Percentiles rank a stretch among this genome's conserved stretches.
phyloP scores from a whole-genome alignment of 1,140 invertebrate species.

The Phymastichus coffea region DNA sequence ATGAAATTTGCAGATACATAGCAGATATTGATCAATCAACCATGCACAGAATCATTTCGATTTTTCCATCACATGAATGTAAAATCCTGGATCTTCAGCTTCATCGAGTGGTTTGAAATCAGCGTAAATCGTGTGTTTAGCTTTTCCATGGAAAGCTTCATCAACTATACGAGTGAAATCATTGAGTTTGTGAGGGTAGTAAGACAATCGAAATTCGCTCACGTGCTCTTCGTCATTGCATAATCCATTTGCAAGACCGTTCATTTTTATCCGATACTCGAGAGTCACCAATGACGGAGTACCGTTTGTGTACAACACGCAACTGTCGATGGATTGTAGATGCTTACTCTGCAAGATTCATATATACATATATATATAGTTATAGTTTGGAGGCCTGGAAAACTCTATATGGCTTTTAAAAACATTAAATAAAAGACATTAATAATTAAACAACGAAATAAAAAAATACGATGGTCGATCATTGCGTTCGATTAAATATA shows the following conservation, averaged over 20 bases:
- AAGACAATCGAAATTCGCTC: conserved; percentile 81
- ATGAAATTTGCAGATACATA: too few species aligned
- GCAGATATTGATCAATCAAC: too few species aligned
- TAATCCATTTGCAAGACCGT: conserved; percentile 39
- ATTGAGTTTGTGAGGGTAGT: conserved; percentile 78
- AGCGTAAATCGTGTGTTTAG: conserved; percentile 71
- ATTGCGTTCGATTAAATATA: too few species aligned
- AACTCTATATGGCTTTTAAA: too few species aligned
- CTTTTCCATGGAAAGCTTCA: conserved; percentile 68
- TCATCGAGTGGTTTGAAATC: conserved; percentile 75
- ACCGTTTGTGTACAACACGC: conserved; percentile 73
- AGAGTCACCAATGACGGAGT: conserved; percentile 73
- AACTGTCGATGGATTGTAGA: conserved; percentile 78
- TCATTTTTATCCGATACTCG: conserved; percentile 73
- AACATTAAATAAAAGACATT: too few species aligned
- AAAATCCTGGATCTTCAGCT: conserved; percentile 72
- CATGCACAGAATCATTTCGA: too few species aligned
- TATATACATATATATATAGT: too few species aligned
- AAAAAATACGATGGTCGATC: too few species aligned
- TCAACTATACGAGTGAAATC: conserved; percentile 70
- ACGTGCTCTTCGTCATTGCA: conserved; percentile 34
- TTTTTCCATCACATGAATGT: conserved; percentile 82
- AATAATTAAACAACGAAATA: too few species aligned
- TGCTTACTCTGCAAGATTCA: conserved; percentile 77
- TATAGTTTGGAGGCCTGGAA: too few species aligned